Evolutionary conservation across 2,888 invertebrate species (phyloP).

Genomic region (Tachystola acroxantha): DNA sequence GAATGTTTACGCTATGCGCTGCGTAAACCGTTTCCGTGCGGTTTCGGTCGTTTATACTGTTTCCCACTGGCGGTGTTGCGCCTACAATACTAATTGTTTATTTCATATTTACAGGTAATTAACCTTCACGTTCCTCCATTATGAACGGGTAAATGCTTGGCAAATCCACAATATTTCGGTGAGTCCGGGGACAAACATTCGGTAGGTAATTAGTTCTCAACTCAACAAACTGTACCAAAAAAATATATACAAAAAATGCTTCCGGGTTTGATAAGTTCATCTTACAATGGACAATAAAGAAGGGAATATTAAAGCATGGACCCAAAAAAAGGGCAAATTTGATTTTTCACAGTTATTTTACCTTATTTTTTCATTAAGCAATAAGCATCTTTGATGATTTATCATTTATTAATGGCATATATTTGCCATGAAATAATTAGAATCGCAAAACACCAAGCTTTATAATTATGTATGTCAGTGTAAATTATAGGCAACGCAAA

Average conservation of each 20-base stretch:
- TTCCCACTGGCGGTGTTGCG: conserved; percentile 5
- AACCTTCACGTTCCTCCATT: conserved; percentile 71
- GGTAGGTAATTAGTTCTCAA: conserved; percentile 53
- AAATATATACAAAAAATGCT: not conserved
- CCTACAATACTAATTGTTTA: conserved; percentile 44
- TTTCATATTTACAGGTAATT: conserved; percentile 73
- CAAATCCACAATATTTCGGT: conserved; percentile 60
- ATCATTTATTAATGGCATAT: too few species aligned
- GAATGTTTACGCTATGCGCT: conserved; percentile 24
- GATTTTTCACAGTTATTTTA: too few species aligned
- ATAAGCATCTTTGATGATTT: too few species aligned
- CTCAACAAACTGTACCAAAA: conserved; percentile 15
- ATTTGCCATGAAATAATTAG: too few species aligned
- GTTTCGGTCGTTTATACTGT: conserved; percentile 12
- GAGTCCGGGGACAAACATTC: conserved; percentile 59
- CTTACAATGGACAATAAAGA: too few species aligned
- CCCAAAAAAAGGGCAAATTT: too few species aligned
- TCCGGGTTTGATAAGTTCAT: too few species aligned
- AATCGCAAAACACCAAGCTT: too few species aligned
- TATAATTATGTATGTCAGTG: too few species aligned
- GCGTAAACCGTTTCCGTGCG: conserved; percentile 22
- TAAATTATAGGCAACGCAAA: conserved; percentile 35
- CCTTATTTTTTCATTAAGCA: too few species aligned
- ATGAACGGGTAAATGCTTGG: conserved; percentile 61
- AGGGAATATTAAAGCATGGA: too few species aligned